phyloP scores from a whole-genome alignment of 2,113 vertebrate species.

The Cyprinus carpio region DNA sequence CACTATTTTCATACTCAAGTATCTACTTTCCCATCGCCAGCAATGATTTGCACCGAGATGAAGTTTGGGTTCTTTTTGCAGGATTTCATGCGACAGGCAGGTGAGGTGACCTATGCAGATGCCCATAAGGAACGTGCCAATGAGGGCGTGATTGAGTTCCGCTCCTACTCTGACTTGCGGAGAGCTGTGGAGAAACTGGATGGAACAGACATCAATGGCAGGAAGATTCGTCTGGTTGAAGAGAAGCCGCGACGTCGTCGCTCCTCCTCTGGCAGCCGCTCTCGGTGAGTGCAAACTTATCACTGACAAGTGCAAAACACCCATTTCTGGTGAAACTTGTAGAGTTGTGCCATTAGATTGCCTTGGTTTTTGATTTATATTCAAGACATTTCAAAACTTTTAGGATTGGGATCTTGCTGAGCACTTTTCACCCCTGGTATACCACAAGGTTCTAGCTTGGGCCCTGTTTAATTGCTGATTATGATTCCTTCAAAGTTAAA shows the following conservation, averaged over 20 bases:
- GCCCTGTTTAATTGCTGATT: background rate
- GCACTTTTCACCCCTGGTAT: background rate
- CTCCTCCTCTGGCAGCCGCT: constrained; percentile 92
- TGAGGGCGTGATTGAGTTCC: constrained; percentile 87
- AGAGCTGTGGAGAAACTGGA: constrained; percentile 94
- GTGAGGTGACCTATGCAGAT: constrained; percentile 96
- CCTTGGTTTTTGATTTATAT: background rate
- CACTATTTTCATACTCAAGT: background rate
- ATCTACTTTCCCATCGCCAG: background rate
- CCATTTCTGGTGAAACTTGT: no score
- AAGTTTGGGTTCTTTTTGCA: constrained; percentile 55
- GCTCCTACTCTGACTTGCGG: constrained; percentile 88
- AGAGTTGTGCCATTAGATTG: no score
- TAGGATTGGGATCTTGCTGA: background rate
- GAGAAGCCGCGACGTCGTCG: constrained; percentile 84
- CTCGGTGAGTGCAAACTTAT: constrained; percentile 75
- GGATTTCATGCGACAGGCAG: constrained; percentile 98
- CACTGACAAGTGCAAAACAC: background rate
- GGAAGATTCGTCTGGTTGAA: constrained; percentile 93
- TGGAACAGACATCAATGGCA: constrained; percentile 93
- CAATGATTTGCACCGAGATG: background rate
- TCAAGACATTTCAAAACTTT: background rate
- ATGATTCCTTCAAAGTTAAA: background rate
- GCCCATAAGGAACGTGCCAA: constrained; percentile 96
- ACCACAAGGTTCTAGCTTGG: background rate